Base-by-base conservation (phyloP, 2,113 vertebrate genomes). In the cattle (Bos taurus) region DNA sequence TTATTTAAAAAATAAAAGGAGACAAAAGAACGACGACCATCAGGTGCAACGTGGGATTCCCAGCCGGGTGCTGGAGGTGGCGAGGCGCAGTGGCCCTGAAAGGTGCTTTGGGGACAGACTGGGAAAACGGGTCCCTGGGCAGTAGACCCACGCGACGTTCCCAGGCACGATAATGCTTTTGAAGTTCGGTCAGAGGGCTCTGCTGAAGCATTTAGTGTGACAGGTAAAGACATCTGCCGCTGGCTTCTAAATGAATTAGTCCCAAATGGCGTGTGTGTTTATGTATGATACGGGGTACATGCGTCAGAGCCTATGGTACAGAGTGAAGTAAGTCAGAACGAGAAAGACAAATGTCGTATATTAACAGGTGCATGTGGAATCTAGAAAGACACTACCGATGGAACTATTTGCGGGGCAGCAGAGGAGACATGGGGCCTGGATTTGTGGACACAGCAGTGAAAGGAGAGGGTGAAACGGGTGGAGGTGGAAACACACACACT, bases 81-180 rank as follows among this genome's bases (percentile, higher is more conserved):
- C 1, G 2, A 12, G 9, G 9, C 4, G 43, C 46, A 14, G 56
- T 0, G 16, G 30, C 86, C 33, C 5, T 0, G 40, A 19, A 40
- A 30, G 80, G 7, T 11, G n/a, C 11, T 23, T 0, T 2, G 28
- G 28, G 40, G 87, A 59, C 36, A 33, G 5, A 2, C 40, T 19
- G 16, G 86, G 36, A 11, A 71, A 33, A 25, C 0, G n/a, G 7
- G 23, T 48, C 15, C 3, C 7, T 2, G 40, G 57, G 21, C 17
- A 15, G n/a, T 1, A 6, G 2, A 7, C 0, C 3, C 52, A n/a
- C 0, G 23, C 2, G 6, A 21, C 33, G 3, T 3, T n/a, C 48
- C 84, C 4, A 12, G 33, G 54, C 3, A 5, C 2, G 1, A 4
- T 4, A 12, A 57, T 2, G 52, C 25, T 3, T 0, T 0, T 1